phyloP scores from a whole-genome alignment of 2,797 vertebrate species.

The Hemibagrus guttatus region DNA sequence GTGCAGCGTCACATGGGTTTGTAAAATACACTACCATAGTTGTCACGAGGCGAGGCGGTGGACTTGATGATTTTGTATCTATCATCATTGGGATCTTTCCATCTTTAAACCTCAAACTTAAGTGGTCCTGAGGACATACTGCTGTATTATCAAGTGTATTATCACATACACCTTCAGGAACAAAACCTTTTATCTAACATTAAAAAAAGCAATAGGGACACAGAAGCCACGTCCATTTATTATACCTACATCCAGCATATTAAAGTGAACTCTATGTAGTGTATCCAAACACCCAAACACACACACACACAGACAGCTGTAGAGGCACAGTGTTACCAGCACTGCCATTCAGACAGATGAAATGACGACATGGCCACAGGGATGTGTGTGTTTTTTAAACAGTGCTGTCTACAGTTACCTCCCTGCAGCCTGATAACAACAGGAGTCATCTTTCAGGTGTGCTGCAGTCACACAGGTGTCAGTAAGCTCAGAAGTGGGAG shows the following conservation, averaged over 20 bases:
- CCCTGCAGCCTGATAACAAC: slow-evolving; percentile 65
- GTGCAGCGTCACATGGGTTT: neutral
- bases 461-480: slow-evolving; percentile 65
- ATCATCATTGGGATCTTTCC: neutral
- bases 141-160: neutral
- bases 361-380: slow-evolving; percentile 44
- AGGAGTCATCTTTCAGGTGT: slow-evolving; percentile 64
- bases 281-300: neutral
- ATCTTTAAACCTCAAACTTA: neutral
- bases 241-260: neutral
- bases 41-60: neutral
- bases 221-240: neutral
- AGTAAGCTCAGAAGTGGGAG: slow-evolving; percentile 55
- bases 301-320: slow-evolving; percentile 6
- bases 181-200: neutral
- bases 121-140: neutral
- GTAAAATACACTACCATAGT: neutral
- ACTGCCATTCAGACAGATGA: slow-evolving; percentile 28
- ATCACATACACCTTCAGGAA: neutral
- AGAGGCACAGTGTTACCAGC: neutral
- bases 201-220: neutral
- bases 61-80: neutral
- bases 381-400: slow-evolving; percentile 17
- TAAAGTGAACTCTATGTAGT: neutral
- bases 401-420: slow-evolving; percentile 64